Base-by-base conservation (phyloP, 1,140 invertebrate genomes). In the Apolygus lucorum region DNA sequence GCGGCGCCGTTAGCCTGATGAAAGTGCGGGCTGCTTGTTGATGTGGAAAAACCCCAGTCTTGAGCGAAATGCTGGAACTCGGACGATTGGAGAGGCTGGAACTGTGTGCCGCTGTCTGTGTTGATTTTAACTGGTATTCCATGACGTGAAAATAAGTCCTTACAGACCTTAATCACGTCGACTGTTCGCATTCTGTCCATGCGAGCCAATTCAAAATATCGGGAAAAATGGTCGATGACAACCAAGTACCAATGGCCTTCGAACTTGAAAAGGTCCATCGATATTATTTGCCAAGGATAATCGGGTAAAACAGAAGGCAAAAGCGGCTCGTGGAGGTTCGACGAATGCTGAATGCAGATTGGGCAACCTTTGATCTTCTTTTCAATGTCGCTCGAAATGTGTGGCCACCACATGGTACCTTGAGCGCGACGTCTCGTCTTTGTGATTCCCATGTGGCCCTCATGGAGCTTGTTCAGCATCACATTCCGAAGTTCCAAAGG, bases 291-390 rank as follows among this genome's bases (percentile, higher is more conserved):
- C 54, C 54, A 59, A 11, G 54, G 54, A 21, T 59, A 59, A 22
- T 59, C 54, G 4, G 54, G 54, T 14, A 59, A 17, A 4, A 4
- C 4, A 4, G 13, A 24, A 11, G 54, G 54, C 4, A 59, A 4
- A 4, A 59, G 22, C 4, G 54, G 54, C 54, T 59, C 54, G 13
- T 59, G 11, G 22, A 14, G 11, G 22, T 59, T 59, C 22, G 54
- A 59, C 22, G 54, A 59, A 59, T 59, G 8, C 22, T 59, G 54
- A 24, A 59, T 59, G 22, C 54, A 59, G 54, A 22, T 59, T 59
- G 54, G 54, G 22, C 54, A 59, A 11, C 8, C 4, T 59, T 11
- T 22, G 11, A 59, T 59, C 22, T 59, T 59, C 4, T 59, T 11
- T 59, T 59, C 54, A 22, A 59, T 59, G 8, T 59, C 13, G 8